phyloP scores from a whole-genome alignment of 1,140 invertebrate genomes.

The Piezodorus guildinii region DNA sequence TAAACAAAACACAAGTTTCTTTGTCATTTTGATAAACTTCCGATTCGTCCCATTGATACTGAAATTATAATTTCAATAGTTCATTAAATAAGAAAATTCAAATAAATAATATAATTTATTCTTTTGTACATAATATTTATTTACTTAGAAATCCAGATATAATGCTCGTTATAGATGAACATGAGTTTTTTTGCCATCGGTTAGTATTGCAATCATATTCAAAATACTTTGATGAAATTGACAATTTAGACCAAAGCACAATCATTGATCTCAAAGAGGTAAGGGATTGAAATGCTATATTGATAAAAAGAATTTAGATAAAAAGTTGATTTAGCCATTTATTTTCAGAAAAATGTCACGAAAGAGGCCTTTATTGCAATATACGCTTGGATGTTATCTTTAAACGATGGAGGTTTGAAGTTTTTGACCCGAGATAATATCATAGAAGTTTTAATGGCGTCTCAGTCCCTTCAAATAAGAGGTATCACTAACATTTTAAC shows the following conservation, averaged over 20 bases:
- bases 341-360: conserved; percentile 39
- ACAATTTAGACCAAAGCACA: conserved; percentile 36
- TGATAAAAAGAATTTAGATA: background rate
- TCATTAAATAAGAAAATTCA: background rate
- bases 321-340: conserved; percentile 1
- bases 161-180: conserved; percentile 40
- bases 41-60: background rate
- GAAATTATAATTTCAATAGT: background rate
- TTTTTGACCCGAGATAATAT: conserved; percentile 49
- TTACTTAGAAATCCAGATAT: conserved; percentile 45
- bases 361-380: conserved; percentile 50
- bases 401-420: conserved; percentile 42
- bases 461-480: conserved; percentile 52
- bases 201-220: conserved; percentile 49
- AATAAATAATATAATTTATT: background rate
- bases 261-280: conserved; percentile 41
- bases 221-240: conserved; percentile 38
- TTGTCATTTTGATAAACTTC: too few relatives aligned
- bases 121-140: background rate
- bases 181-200: conserved; percentile 46
- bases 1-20: too few relatives aligned
- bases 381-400: conserved; percentile 63
- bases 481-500: too few relatives aligned
- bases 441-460: conserved; percentile 51
- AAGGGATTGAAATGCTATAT: conserved; percentile 24